phyloP scores from a whole-genome alignment of 2,113 vertebrate genomes.

The Saguinus midas region DNA sequence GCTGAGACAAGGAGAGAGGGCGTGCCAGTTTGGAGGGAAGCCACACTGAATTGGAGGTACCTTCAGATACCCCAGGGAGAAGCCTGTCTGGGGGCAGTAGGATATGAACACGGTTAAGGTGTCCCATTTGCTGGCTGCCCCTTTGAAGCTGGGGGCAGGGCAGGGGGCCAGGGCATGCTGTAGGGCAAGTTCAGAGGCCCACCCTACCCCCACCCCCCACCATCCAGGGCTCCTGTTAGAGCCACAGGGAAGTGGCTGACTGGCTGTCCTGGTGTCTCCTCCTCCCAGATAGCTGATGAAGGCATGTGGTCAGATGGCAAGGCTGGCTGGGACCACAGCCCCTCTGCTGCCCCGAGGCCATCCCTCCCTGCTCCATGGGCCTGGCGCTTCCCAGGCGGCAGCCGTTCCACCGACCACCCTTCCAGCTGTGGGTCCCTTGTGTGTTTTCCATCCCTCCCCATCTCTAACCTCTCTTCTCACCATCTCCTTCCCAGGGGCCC shows the following conservation, averaged over 20 bases:
- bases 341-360: background rate
- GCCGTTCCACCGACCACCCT: background rate
- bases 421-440: background rate
- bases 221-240: background rate
- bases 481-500: background rate
- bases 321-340: background rate
- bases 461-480: no score
- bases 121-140: background rate
- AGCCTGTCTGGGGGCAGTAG: background rate
- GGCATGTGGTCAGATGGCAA: background rate
- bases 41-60: background rate
- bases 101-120: rapidly evolving
- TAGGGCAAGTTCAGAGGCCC: background rate
- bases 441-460: no score
- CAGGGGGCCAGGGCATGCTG: background rate
- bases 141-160: background rate
- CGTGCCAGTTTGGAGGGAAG: background rate
- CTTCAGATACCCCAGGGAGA: background rate
- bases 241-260: background rate
- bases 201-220: no score
- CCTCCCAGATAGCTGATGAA: background rate
- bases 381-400: background rate
- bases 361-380: background rate
- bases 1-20: background rate
- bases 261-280: background rate